Percentiles rank a stretch among this genome's conserved stretches.
Conservation (phyloP, 2,888 invertebrate genomes). For the Steinernema hermaphroditum region DNA sequence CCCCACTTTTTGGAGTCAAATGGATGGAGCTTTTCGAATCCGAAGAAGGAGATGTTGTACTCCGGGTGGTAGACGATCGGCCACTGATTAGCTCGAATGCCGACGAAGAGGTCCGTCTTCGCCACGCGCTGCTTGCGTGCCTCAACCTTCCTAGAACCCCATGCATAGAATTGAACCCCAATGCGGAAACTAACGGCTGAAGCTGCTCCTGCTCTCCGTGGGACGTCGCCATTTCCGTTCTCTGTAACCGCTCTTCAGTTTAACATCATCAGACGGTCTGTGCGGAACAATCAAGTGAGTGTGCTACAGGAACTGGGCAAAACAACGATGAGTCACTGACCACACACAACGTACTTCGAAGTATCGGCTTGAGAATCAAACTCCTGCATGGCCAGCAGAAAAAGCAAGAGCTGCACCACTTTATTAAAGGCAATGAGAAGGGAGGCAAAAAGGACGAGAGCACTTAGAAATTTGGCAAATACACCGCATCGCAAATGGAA, state of each 20-base stretch:
- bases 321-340: background rate
- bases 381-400: too few species aligned
- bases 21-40: conserved; percentile 82
- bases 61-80: conserved; percentile 80
- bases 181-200: background rate
- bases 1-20: conserved; percentile 88
- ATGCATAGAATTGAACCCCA: background rate
- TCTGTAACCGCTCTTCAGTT: conserved; percentile 23
- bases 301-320: too few species aligned
- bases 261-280: conserved; percentile 8
- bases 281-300: too few species aligned
- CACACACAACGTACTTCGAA: conserved; percentile 16
- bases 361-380: too few species aligned
- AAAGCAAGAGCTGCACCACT: background rate
- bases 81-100: conserved; percentile 70
- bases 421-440: conserved; percentile 28
- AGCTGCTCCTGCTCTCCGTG: background rate
- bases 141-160: background rate
- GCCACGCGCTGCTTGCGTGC: conserved; percentile 1
- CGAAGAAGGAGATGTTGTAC: conserved; percentile 81
- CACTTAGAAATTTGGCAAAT: conserved; percentile 30
- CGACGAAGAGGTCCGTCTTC: conserved; percentile 9
- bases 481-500: conserved; percentile 29
- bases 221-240: conserved; percentile 1
- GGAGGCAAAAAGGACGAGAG: conserved; percentile 12